Percentiles rank a stretch among this genome's conserved stretches.
phyloP scores from a whole-genome alignment of 2,797 vertebrate species.

The Forpus xanthops region DNA sequence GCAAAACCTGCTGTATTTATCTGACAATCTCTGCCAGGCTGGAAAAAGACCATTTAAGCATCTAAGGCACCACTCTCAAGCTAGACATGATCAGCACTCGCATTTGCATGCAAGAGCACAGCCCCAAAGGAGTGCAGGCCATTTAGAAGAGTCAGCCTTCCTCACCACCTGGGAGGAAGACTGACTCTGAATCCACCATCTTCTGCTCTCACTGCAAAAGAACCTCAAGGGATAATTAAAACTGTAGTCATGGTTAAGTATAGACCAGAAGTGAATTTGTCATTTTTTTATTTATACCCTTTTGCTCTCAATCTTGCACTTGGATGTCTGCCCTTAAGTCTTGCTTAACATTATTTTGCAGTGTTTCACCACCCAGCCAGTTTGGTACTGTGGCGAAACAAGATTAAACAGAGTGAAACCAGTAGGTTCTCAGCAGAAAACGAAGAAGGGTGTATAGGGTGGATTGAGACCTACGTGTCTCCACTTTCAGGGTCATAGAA shows the following conservation, averaged over 20 bases:
- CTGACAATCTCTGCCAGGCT: not conserved
- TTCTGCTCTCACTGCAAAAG: not conserved
- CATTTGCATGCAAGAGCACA: not conserved
- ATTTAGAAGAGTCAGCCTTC: not conserved
- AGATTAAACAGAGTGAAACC: not conserved
- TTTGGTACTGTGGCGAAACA: not conserved
- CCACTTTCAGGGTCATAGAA: not conserved
- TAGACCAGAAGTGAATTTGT: not conserved
- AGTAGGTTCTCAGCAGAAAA: not conserved
- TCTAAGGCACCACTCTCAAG: not conserved
- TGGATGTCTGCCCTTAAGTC: not conserved
- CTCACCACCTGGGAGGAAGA: not conserved
- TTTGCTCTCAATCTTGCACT: not conserved
- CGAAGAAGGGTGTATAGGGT: not conserved
- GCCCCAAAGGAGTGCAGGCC: not conserved
- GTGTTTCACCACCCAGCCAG: not conserved
- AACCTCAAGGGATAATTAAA: not conserved
- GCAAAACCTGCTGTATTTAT: not conserved
- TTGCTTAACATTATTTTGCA: not conserved
- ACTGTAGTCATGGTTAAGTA: not conserved
- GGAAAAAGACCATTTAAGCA: not conserved
- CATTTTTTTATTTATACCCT: constrained; percentile 18
- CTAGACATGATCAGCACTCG: not conserved
- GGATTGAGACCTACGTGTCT: not conserved
- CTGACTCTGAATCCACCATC: not conserved